Base-by-base conservation (phyloP, 2,888 invertebrate genomes). In the Ectropis crepuscularia region DNA sequence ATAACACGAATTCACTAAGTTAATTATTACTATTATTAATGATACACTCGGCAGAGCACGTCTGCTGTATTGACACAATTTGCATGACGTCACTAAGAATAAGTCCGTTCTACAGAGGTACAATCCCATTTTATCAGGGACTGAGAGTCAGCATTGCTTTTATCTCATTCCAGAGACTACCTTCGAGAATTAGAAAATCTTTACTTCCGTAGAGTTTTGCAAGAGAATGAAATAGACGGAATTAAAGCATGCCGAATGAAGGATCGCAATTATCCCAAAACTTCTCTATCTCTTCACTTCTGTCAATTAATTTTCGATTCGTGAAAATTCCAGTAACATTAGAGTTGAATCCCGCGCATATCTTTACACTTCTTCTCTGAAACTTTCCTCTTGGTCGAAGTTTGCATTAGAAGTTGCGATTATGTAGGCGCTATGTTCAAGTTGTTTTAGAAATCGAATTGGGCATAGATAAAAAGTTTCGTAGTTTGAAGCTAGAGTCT, bases 401-500 rank as follows among this genome's bases (percentile, higher is more conserved):
- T 90, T 90, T 88, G 87, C 88, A 89, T 89, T 92, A 92, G 90
- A 87, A 84, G 79, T 89, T 90, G 88, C 89, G 89, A 89, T 85
- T 79, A 86, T 79, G 90, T 92, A 92, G 90, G 89, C 88, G 90
- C 92, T 90, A 89, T 85, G 78, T 85, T 90, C 86, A 75, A 89
- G 80, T 88, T 89, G 83, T 85, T 86, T 88, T 90, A 91, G 91
- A 85, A 79, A 82, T 89, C 85, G 85, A 88, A 83, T 88, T 87
- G 88, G 88, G 83, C 83, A 86, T 89, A 89, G 88, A 83, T 80
- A 84, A 81, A 80, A 81, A 80, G 79, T 86, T 88, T 86, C 85
- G 91, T 91, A 91, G 90, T 85, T 89, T 87, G 88, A 88, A 84
- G 89, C 87, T 92, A 91, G 90, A 70, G 90, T 90, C 91, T 89